These are phyloP conservation scores for Toxotes jaculatrix DNA, from an alignment of 2,113 vertebrate species.

Conservation along the genomic window DNA sequence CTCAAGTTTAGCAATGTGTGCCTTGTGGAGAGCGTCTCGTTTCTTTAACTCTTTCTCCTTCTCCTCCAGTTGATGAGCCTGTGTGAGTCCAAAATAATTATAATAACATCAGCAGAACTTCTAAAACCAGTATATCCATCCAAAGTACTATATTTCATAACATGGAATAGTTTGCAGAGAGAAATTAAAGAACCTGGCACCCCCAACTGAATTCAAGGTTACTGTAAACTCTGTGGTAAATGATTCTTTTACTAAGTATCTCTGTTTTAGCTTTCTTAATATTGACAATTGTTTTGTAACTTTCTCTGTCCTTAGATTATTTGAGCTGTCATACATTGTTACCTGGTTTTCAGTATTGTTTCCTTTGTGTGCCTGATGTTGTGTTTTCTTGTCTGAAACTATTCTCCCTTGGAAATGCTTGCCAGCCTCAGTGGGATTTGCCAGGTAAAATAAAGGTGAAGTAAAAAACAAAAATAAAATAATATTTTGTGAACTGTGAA, in stretches of 20 bases:
- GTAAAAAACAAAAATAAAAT: background rate
- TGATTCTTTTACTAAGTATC: background rate
- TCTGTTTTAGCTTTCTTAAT: background rate
- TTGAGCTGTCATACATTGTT: too few species aligned
- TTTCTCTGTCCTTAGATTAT: background rate
- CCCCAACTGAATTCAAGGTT: background rate
- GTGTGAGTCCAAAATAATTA: constrained; percentile 20
- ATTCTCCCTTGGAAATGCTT: background rate
- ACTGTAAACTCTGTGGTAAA: background rate
- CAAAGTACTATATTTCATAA: background rate
- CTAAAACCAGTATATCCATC: background rate
- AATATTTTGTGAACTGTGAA: background rate
- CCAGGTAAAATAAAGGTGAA: background rate
- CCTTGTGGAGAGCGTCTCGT: constrained; percentile 66
- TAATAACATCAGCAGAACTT: background rate
- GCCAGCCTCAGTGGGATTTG: background rate
- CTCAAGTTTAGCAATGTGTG: constrained; percentile 76
- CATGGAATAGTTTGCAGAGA: background rate
- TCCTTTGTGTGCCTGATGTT: too few species aligned
- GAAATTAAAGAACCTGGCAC: background rate
- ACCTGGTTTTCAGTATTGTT: too few species aligned
- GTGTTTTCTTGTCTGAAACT: background rate
- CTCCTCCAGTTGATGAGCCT: constrained; percentile 80
- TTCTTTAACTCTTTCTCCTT: constrained; percentile 71
- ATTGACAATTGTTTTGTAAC: background rate